Evolutionary conservation across 2,888 invertebrate species (phyloP).

Genomic region (Diplazon laetatorius): DNA sequence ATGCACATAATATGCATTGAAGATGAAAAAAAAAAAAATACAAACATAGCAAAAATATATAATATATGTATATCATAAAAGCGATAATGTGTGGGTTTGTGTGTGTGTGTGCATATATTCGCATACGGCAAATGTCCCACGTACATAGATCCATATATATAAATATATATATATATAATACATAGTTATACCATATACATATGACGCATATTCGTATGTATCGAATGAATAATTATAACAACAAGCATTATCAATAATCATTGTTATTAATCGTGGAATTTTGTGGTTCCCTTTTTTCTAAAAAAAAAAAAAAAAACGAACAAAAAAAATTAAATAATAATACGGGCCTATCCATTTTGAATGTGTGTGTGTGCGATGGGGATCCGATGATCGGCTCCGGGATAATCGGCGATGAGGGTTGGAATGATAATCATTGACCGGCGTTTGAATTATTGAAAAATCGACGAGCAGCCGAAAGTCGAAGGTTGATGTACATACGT

Average conservation of each 20-base stretch:
- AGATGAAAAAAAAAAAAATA: conserved; percentile 14
- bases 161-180: conserved; percentile 58
- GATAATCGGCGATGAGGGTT: conserved; percentile 45
- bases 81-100: too few relatives aligned
- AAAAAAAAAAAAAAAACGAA: conserved; percentile 54
- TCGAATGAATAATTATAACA: conserved; percentile 58
- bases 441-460: not conserved
- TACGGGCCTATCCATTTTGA: conserved; percentile 73
- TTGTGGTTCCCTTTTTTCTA: conserved; percentile 62
- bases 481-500: conserved; percentile 55
- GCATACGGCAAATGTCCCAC: conserved; percentile 53
- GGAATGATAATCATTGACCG: conserved; percentile 14
- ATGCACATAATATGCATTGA: conserved; percentile 33
- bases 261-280: conserved; percentile 63
- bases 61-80: conserved; percentile 44
- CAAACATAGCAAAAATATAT: too few relatives aligned
- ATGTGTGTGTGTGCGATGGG: conserved; percentile 58
- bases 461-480: conserved; percentile 14
- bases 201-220: conserved; percentile 62
- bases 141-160: conserved; percentile 52
- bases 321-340: conserved; percentile 50
- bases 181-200: conserved; percentile 52
- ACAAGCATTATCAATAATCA: conserved; percentile 62
- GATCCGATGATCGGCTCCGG: conserved; percentile 54
- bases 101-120: conserved; percentile 47